A percentile compares a stretch with the other conserved stretches of the same genome.
These are phyloP conservation scores for Noctua janthina DNA, from an alignment of 2,888 invertebrate genomes.

Conservation along the genomic window DNA sequence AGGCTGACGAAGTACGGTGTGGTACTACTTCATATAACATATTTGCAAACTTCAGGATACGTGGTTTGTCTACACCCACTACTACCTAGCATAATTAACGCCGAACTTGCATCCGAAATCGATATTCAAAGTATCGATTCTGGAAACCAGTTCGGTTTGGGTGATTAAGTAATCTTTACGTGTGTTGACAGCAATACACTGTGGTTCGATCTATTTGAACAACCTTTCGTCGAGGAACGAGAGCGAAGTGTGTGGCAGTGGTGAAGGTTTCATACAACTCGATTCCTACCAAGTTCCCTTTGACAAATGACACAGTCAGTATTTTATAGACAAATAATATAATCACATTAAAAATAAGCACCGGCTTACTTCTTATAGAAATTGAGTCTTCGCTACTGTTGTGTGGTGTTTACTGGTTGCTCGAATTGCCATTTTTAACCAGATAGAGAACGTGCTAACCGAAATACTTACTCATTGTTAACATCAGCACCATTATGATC, in stretches of 20 bases:
- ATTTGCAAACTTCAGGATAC: background rate
- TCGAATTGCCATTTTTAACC: background rate
- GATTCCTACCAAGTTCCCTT: too few relatives aligned
- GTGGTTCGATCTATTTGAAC: background rate
- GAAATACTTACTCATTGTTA: slow-evolving; percentile 63
- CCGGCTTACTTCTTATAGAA: too few relatives aligned
- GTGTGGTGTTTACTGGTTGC: background rate
- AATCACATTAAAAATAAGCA: too few relatives aligned
- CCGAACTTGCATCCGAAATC: background rate
- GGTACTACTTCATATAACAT: background rate
- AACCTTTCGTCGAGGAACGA: background rate
- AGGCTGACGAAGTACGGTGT: background rate
- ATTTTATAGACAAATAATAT: too few relatives aligned
- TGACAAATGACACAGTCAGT: too few relatives aligned
- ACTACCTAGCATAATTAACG: background rate
- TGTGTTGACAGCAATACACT: background rate
- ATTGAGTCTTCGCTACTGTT: too few relatives aligned
- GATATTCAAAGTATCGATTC: background rate
- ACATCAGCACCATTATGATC: slow-evolving; percentile 16
- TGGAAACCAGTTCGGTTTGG: background rate
- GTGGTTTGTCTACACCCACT: background rate
- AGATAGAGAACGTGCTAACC: background rate
- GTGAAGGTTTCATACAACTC: too few relatives aligned
- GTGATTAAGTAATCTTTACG: background rate
- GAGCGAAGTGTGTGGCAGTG: too few relatives aligned